These are phyloP conservation scores for Stenotaenia linearis DNA, from an alignment of 2,888 invertebrate species.

Conservation along the genomic window DNA sequence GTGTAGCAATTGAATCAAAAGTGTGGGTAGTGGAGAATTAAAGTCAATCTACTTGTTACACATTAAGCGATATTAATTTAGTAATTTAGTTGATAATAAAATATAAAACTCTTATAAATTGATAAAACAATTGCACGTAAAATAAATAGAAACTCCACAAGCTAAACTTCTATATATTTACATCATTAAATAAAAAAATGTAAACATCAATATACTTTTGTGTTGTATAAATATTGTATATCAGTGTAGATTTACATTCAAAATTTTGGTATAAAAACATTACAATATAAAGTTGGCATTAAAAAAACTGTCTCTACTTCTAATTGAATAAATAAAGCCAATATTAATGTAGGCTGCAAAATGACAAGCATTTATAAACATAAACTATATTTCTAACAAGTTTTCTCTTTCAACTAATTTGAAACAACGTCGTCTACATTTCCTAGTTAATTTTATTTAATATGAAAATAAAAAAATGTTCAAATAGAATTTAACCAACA, in stretches of 20 bases:
- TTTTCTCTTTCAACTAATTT: neutral
- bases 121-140: neutral
- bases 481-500: neutral
- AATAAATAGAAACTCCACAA: neutral
- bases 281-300: neutral
- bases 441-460: neutral
- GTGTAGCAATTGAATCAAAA: neutral
- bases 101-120: neutral
- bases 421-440: neutral
- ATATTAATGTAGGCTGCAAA: neutral
- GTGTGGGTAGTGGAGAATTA: neutral
- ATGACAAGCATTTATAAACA: neutral
- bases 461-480: neutral
- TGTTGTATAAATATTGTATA: neutral
- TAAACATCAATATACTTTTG: neutral
- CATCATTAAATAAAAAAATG: neutral
- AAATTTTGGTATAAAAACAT: neutral
- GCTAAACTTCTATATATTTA: neutral
- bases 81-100: neutral
- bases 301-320: neutral
- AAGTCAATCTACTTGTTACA: neutral
- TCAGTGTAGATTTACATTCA: neutral
- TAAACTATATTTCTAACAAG: too few relatives aligned
- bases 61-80: too few relatives aligned
- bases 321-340: neutral